Base-by-base conservation (phyloP, 2,113 vertebrate genomes). In the Poecilia latipinna region DNA sequence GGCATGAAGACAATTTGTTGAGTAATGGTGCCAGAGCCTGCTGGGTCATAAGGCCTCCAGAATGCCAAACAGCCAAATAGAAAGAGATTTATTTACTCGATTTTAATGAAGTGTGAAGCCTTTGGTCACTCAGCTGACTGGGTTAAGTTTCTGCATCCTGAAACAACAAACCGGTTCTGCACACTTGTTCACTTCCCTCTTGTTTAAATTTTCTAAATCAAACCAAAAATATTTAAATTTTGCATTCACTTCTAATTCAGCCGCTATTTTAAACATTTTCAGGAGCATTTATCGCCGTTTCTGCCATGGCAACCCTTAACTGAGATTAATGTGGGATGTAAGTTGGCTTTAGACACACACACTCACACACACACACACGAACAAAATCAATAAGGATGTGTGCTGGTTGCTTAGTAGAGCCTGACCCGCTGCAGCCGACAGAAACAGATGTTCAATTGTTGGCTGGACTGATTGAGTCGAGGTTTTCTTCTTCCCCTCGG, bases 281-380 rank as follows among this genome's bases (percentile, higher is more conserved):
- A 4, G 74, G 72, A 71, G 77, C 74, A 65, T 63, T 75, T 81
- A 73, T 75, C 67, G 54, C 10, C 24, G 44, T 70, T 83, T 72
- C 62, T 42, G 72, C 92, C 92, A 94, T 93, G 89, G 91, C 86
- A 93, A 93, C 92, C 86, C 86, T 93, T 80, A 80, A 78, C 84
- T 90, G 51, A 74, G 87, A 93, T 92, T 86, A 91, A 91, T 90
- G 86, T 91, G 79, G 84, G 85, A 77, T 33, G 78, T 64, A 69
- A 90, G 84, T 72, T 90, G 83, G 87, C 78, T 85, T 78, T 72
- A 83, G 78, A 86, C 75, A 12, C 44, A 65, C 60, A 73, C 77
- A 68, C 67, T 68, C 51, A 61, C 69, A 63, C 74, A 79, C 60
- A 75, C 75, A 67, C 44, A 42, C 15, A 26, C 6, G 31, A 39